These are phyloP conservation scores for Zaprionus taronus DNA, from an alignment of 1,140 invertebrate genomes.

Conservation along the genomic window DNA sequence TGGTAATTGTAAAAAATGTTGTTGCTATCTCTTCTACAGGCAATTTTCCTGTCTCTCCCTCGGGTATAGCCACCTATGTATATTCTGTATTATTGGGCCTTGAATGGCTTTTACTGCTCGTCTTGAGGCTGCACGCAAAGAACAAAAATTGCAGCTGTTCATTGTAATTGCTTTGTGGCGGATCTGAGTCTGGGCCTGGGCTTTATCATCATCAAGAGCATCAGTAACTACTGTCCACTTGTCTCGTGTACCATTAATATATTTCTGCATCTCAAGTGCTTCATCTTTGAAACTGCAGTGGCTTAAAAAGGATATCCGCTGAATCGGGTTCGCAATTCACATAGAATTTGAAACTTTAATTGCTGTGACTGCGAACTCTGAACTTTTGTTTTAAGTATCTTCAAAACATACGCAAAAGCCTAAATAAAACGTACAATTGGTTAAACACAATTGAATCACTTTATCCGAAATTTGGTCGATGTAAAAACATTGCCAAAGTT, in stretches of 20 bases:
- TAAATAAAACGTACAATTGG: no score
- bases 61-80: constrained; percentile 33
- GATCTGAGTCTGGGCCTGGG: constrained; percentile 6
- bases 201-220: constrained; percentile 30
- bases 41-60: constrained; percentile 42
- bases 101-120: constrained; percentile 31
- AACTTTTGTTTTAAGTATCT: neutral
- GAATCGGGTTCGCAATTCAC: constrained; percentile 5
- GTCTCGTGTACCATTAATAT: constrained; percentile 22
- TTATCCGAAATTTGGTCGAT: neutral
- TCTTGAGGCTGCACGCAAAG: constrained; percentile 53
- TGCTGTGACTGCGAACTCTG: neutral
- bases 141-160: constrained; percentile 18
- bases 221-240: constrained; percentile 29
- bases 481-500: constrained; percentile 2
- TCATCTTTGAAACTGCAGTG: constrained; percentile 32
- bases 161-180: constrained; percentile 33
- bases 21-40: constrained; percentile 48
- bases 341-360: neutral
- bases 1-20: constrained; percentile 64
- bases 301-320: constrained; percentile 77
- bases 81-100: constrained; percentile 5
- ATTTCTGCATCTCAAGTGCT: constrained; percentile 29
- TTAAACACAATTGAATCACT: no score
- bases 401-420: neutral